Evolutionary conservation across 2,113 vertebrate genomes (phyloP), one percentile per base, ranked within the genome.

Genomic region (Sinocyclocheilus grahami): DNA sequence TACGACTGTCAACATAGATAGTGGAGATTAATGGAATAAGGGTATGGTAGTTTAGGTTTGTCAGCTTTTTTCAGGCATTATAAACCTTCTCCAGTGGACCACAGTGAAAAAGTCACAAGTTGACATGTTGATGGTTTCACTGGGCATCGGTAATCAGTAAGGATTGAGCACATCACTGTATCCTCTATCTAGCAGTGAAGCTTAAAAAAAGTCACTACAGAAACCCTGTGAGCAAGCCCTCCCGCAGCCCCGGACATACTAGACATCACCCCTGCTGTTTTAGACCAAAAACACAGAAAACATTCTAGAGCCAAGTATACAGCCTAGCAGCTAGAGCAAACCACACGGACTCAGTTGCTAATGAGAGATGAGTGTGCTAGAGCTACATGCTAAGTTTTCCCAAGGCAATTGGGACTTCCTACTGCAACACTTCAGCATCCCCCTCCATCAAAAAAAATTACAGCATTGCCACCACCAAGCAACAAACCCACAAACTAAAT

Each of bases 291-390:
- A 51, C 77, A 79, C 22, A 79, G 4, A 71, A 53, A 80, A n/a
- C 58, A 78, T 53, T 63, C 75, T 77, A 74, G 71, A 22, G 14
- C 24, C 53, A 75, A 78, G 86, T 80, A 82, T 55, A 83, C 46
- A 85, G 69, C 82, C 86, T 84, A 76, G 89, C 90, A 91, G 89
- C 48, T 58, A 53, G 72, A 74, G 78, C 55, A 92, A 93, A 87
- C 89, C 85, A 78, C 85, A 87, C 80, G 0, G 33, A 87, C 88
- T 90, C 89, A 90, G 87, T 86, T 91, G 88, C 91, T 93, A 93
- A 94, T 93, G 90, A 92, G 91, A 88, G 88, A 93, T 86, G 92
- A 93, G 91, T 87, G 89, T 93, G 91, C 92, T 92, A 92, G 87
- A 92, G 91, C 83, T 89, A 92, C 91, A 93, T 76, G 85, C 91